phyloP scores from a whole-genome alignment of 2,797 vertebrate genomes.

The Lophotriccus pileatus region DNA sequence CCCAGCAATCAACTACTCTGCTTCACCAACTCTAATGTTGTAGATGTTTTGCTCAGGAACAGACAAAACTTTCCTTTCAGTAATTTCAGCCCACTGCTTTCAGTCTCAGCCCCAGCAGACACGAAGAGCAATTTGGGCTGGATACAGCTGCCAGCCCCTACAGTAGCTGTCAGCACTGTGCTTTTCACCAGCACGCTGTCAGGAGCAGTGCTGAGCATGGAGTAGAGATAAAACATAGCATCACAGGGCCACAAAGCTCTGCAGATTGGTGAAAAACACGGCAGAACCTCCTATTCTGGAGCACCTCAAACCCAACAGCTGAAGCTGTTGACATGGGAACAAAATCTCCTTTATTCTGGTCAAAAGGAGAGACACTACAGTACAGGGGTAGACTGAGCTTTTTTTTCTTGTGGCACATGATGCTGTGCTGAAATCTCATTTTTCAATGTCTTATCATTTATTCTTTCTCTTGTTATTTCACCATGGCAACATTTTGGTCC shows the following conservation, averaged over 20 bases:
- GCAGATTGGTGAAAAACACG: background rate
- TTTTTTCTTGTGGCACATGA: background rate
- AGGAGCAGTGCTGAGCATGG: background rate
- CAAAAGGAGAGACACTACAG: background rate
- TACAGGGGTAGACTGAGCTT: background rate
- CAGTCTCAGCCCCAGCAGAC: background rate
- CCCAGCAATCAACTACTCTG: background rate
- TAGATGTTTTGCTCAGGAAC: background rate
- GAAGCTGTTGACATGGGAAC: background rate
- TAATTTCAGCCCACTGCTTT: background rate
- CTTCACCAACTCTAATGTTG: background rate
- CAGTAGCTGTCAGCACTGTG: background rate
- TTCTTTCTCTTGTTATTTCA: conserved; percentile 37
- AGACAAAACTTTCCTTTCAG: background rate
- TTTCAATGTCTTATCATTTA: conserved; percentile 11
- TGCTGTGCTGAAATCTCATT: background rate
- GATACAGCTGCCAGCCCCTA: background rate
- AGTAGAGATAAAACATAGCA: background rate
- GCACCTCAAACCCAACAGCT: background rate
- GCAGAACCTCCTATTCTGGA: background rate
- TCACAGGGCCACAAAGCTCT: background rate
- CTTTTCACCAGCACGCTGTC: background rate
- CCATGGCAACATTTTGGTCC: conserved; percentile 60
- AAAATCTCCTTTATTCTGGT: background rate
- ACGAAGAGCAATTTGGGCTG: background rate